Conservation (phyloP, 1,140 invertebrate genomes). For the Neodiprion pinetum region DNA sequence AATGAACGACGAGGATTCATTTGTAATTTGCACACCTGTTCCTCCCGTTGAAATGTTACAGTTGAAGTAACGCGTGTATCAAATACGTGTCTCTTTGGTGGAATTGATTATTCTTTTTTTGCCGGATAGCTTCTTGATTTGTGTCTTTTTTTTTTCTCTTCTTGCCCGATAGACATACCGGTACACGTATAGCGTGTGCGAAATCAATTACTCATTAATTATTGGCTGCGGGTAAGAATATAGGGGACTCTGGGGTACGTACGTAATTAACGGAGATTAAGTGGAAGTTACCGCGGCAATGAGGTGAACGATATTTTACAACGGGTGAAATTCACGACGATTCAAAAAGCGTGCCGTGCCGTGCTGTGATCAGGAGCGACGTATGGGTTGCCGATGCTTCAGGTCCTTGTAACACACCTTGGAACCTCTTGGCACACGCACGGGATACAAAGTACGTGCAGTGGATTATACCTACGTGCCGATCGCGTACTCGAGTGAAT, state of each 20-base stretch:
- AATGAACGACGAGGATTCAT: too few relatives aligned
- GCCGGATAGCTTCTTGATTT: too few relatives aligned
- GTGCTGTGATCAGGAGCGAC: neutral
- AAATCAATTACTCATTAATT: slow-evolving; percentile 8
- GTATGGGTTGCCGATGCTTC: neutral
- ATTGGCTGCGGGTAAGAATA: neutral
- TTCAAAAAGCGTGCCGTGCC: neutral
- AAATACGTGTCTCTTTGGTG: too few relatives aligned
- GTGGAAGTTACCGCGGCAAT: neutral
- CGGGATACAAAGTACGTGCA: neutral
- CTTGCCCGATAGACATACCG: too few relatives aligned
- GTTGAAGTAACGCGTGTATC: too few relatives aligned
- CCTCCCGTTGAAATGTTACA: too few relatives aligned
- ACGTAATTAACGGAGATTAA: neutral
- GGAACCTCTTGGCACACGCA: neutral
- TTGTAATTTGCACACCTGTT: too few relatives aligned
- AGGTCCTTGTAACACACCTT: too few relatives aligned
- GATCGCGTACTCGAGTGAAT: slow-evolving; percentile 1
- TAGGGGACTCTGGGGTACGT: neutral
- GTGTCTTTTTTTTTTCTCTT: too few relatives aligned
- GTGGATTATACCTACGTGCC: neutral
- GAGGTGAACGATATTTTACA: neutral
- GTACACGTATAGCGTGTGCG: neutral
- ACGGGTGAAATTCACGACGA: neutral
- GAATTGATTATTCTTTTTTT: too few relatives aligned